phyloP scores from a whole-genome alignment of 1,140 invertebrate genomes.

The Holotrichia oblita region DNA sequence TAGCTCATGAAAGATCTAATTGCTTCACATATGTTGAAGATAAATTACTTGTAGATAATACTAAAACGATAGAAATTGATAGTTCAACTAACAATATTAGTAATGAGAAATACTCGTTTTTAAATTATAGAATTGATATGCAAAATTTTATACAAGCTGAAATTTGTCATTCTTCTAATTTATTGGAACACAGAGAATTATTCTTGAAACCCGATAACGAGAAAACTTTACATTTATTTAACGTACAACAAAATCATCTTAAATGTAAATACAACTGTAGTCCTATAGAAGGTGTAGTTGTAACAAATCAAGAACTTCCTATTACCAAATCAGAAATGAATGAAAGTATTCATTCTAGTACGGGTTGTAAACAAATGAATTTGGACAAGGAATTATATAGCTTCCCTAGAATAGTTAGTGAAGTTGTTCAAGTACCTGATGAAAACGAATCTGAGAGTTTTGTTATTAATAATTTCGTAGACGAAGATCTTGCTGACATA shows the following conservation, averaged over 20 bases:
- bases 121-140: background rate
- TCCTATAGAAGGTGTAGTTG: background rate
- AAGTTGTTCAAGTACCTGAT: conserved; percentile 14
- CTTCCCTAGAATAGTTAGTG: background rate
- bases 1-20: conserved; percentile 21
- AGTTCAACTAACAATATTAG: conserved; percentile 4
- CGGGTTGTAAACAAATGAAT: background rate
- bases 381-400: background rate
- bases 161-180: conserved; percentile 16
- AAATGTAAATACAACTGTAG: background rate
- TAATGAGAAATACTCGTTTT: background rate
- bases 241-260: background rate
- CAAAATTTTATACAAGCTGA: conserved; percentile 1
- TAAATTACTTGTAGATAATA: background rate
- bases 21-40: background rate
- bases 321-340: background rate
- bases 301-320: background rate
- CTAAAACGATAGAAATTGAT: background rate
- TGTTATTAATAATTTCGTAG: background rate
- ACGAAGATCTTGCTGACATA: too few species aligned
- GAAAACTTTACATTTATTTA: background rate
- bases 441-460: background rate
- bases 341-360: background rate
- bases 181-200: background rate
- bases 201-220: background rate